Conservation (phyloP, 2,113 vertebrate species). For the Coptodon rendalli region DNA sequence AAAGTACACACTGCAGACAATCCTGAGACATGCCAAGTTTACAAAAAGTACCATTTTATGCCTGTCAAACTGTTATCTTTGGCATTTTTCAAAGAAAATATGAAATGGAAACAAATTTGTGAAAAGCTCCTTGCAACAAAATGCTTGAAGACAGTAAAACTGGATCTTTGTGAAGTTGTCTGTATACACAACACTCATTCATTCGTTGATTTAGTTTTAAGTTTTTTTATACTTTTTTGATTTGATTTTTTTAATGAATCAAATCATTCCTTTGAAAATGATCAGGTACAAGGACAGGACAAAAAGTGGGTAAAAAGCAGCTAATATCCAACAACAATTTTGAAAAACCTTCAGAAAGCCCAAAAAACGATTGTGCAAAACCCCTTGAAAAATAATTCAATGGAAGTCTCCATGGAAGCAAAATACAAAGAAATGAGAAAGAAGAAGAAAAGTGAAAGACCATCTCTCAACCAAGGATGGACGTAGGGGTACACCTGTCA, state of each 20-base stretch:
- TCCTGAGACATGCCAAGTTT: background rate
- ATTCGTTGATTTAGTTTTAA: background rate
- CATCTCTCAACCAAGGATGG: background rate
- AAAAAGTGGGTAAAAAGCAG: background rate
- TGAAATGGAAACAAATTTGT: background rate
- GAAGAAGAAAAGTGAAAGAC: background rate
- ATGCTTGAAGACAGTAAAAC: background rate
- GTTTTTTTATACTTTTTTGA: background rate
- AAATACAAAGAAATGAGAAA: fast-evolving
- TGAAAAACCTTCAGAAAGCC: background rate
- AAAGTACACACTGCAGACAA: background rate
- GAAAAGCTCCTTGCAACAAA: background rate
- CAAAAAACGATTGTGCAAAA: fast-evolving
- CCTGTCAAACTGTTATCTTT: background rate
- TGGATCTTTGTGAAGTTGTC: fast-evolving
- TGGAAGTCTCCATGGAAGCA: fast-evolving
- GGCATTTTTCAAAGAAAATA: background rate
- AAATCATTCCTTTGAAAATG: background rate
- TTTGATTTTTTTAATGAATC: background rate
- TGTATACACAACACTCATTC: background rate
- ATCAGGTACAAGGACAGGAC: background rate
- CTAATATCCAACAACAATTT: fast-evolving
- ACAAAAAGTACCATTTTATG: background rate
- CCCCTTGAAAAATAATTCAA: background rate
- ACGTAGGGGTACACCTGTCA: fast-evolving